Conservation (phyloP, 1,140 invertebrate genomes). For the Ectropis grisescens region DNA sequence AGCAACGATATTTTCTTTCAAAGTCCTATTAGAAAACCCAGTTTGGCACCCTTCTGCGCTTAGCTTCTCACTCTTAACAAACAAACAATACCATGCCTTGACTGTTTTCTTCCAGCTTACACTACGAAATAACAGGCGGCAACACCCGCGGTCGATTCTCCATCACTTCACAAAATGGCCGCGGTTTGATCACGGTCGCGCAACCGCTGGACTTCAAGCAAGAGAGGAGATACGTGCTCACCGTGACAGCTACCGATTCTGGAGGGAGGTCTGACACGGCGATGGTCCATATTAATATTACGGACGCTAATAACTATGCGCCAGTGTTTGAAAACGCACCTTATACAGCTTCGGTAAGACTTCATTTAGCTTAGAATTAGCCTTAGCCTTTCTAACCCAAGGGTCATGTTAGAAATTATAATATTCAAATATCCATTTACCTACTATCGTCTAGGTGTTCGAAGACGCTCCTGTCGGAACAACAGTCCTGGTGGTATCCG, state of each 20-base stretch:
- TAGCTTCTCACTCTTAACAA: too few relatives aligned
- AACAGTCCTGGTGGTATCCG: constrained; percentile 93
- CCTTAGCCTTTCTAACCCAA: too few relatives aligned
- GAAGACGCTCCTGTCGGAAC: constrained; percentile 93
- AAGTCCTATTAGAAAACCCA: too few relatives aligned
- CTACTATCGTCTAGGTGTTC: constrained; percentile 81
- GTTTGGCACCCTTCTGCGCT: too few relatives aligned
- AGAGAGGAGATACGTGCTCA: constrained; percentile 83
- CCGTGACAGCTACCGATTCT: constrained; percentile 89
- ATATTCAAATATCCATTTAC: too few relatives aligned
- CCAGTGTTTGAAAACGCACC: constrained; percentile 95
- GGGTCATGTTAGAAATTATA: too few relatives aligned
- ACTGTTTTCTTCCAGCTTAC: constrained; percentile 73
- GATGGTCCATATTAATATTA: constrained; percentile 92
- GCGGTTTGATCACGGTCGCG: constrained; percentile 91
- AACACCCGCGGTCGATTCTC: constrained; percentile 91
- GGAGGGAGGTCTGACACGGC: constrained; percentile 90
- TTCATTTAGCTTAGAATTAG: not conserved
- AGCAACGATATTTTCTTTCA: too few relatives aligned
- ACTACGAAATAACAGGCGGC: constrained; percentile 93
- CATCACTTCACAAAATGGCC: constrained; percentile 91
- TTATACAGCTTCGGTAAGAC: constrained; percentile 83
- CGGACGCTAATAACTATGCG: constrained; percentile 95
- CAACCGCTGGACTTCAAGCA: constrained; percentile 91
- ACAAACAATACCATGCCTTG: too few relatives aligned